Base-by-base conservation (phyloP, 1,140 invertebrate species). In the Nixonia krombeini region DNA sequence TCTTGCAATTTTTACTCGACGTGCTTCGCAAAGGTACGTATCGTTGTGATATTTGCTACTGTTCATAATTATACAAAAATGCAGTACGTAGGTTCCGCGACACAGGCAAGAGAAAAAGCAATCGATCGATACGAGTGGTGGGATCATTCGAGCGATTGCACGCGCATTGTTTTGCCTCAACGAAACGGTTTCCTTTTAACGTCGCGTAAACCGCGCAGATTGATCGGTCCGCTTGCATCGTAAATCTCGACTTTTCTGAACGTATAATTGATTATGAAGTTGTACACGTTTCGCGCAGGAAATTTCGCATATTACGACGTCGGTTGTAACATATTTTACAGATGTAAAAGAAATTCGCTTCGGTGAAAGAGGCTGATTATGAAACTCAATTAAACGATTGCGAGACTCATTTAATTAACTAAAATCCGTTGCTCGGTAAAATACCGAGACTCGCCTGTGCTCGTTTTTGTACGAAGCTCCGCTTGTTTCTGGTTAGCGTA, bases 101-200 rank as follows among this genome's bases (percentile, higher is more conserved):
- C 44, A 64, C 59, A n/a, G n/a, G n/a, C n/a, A n/a, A n/a, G n/a
- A n/a, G n/a, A n/a, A n/a, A n/a, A n/a, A n/a, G 49, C 41, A 26
- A 47, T 8, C 40, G 45, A 38, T 33, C 28, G 52, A 53, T 56
- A 44, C 40, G 29, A 58, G 33, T 21, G 28, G 52, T 62, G 63
- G 63, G 58, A 71, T 65, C 61, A 45, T 37, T 42, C 50, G 42
- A 38, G 35, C 53, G 42, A 55, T 44, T 58, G 41, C 40, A 16
- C 18, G 29, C 38, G 47, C 53, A 74, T 74, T 72, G 72, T 74
- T 72, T 72, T 58, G 57, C 66, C 52, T 49, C 62, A 50, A 37
- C 41, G 42, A 65, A 71, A 63, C 59, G 28, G 56, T 58, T 71
- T 66, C 45, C 52, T n/a, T n/a, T 57, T 58, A 58, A 59, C 53